phyloP scores from a whole-genome alignment of 2,888 invertebrate species.

The Drosophila antonietae region DNA sequence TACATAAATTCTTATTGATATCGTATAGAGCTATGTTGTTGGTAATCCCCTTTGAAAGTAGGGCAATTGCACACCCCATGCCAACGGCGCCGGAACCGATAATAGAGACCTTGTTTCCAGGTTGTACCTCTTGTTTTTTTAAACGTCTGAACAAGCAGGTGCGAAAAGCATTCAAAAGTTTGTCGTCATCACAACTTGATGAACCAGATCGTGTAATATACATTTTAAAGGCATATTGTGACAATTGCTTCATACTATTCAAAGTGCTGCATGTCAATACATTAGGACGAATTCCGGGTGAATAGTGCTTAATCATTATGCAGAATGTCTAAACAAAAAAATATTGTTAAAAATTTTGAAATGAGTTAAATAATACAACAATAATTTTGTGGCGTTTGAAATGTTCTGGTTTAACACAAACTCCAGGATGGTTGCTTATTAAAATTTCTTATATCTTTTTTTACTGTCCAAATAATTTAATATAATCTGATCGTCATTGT shows the following conservation, averaged over 20 bases:
- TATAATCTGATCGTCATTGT: background rate
- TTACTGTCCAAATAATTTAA: background rate
- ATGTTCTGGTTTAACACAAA: too few species aligned
- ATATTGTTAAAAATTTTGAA: background rate
- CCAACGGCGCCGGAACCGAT: slow-evolving; percentile 94
- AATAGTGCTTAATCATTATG: background rate
- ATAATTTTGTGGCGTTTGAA: background rate
- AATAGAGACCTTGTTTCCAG: slow-evolving; percentile 90
- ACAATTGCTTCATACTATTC: too few species aligned
- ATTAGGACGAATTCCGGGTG: background rate
- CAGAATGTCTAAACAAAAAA: background rate
- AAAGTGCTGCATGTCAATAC: background rate
- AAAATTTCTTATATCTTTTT: background rate
- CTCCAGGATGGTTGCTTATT: background rate
- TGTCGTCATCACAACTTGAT: background rate
- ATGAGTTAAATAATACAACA: background rate
- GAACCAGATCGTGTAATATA: background rate
- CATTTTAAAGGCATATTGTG: background rate
- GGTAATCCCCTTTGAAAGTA: slow-evolving; percentile 91
- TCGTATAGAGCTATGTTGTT: slow-evolving; percentile 92
- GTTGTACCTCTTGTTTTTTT: slow-evolving; percentile 19
- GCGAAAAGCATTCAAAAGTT: slow-evolving; percentile 25
- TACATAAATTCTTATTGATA: slow-evolving; percentile 90
- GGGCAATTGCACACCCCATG: slow-evolving; percentile 93
- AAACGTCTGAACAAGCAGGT: slow-evolving; percentile 27